These are phyloP conservation scores for Agrypnus murinus DNA, from an alignment of 2,888 invertebrate genomes.

Conservation along the genomic window DNA sequence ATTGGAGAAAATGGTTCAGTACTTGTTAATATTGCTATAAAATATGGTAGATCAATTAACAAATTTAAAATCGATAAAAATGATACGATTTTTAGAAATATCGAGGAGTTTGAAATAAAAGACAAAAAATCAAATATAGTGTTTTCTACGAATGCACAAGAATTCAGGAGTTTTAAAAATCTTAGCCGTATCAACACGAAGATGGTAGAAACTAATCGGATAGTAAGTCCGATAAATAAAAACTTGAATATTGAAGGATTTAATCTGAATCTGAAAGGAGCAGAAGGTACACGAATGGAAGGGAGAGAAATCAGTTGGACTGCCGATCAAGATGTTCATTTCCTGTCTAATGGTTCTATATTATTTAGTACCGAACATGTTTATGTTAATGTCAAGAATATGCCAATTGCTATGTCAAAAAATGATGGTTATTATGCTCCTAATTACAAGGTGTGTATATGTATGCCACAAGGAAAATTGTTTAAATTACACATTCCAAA, in stretches of 20 bases:
- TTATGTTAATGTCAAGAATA: constrained; percentile 80
- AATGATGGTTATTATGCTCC: constrained; percentile 67
- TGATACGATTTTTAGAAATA: constrained; percentile 80
- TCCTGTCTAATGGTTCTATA: constrained; percentile 86
- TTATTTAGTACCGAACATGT: constrained; percentile 82
- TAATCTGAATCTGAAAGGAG: constrained; percentile 84
- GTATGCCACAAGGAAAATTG: constrained; percentile 91
- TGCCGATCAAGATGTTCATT: constrained; percentile 85
- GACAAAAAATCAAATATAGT: constrained; percentile 77
- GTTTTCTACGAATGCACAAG: constrained; percentile 85
- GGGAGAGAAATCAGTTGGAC: constrained; percentile 82
- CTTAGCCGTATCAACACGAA: constrained; percentile 79
- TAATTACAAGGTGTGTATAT: constrained; percentile 92
- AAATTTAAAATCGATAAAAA: constrained; percentile 77
- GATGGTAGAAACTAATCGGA: constrained; percentile 81
- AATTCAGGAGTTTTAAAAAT: constrained; percentile 81
- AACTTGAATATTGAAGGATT: constrained; percentile 79
- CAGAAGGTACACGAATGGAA: constrained; percentile 82
- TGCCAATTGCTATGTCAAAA: constrained; percentile 78
- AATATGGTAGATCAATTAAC: constrained; percentile 69
- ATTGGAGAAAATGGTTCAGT: constrained; percentile 68
- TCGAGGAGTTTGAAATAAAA: constrained; percentile 81
- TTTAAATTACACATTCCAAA: constrained; percentile 85
- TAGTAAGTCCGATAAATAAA: constrained; percentile 83
- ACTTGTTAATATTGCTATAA: constrained; percentile 64